phyloP scores from a whole-genome alignment of 2,113 vertebrate genomes.

The Gobio gobio region DNA sequence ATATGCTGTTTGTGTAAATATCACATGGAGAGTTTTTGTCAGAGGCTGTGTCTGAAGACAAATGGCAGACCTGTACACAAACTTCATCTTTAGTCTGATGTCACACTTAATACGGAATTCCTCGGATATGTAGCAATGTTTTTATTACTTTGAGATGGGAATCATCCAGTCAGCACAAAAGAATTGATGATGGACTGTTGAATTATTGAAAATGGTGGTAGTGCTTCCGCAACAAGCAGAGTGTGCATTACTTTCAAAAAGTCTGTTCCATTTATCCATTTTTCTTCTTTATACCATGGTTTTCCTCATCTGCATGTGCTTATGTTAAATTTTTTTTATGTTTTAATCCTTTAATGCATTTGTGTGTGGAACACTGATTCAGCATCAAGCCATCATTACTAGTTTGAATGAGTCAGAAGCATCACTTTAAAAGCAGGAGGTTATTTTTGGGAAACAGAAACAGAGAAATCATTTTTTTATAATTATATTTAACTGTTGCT shows the following conservation, averaged over 20 bases:
- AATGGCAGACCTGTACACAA: not conserved
- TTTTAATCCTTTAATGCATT: not conserved
- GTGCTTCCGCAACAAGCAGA: not conserved
- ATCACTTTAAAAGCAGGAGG: not conserved
- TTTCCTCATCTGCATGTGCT: not conserved
- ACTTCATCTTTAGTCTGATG: slow-evolving; percentile 11
- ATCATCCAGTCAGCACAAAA: not conserved
- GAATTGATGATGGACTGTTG: not conserved
- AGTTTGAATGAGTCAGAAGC: not conserved
- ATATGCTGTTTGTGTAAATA: not conserved
- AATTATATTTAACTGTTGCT: too few relatives aligned
- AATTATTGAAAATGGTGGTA: not conserved
- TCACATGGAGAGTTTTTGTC: slow-evolving; percentile 8
- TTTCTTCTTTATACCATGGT: not conserved
- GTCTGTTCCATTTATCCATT: not conserved
- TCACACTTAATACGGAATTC: not conserved
- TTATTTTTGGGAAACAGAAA: not conserved
- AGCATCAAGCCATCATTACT: not conserved
- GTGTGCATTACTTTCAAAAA: not conserved
- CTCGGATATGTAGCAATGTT: not conserved
- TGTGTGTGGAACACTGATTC: not conserved
- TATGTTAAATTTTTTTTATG: not conserved
- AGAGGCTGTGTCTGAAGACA: not conserved
- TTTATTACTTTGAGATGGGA: slow-evolving; percentile 13
- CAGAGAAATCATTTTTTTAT: too few relatives aligned